Base-by-base conservation (phyloP, 2,113 vertebrate species). In the Dicaeum eximium region DNA sequence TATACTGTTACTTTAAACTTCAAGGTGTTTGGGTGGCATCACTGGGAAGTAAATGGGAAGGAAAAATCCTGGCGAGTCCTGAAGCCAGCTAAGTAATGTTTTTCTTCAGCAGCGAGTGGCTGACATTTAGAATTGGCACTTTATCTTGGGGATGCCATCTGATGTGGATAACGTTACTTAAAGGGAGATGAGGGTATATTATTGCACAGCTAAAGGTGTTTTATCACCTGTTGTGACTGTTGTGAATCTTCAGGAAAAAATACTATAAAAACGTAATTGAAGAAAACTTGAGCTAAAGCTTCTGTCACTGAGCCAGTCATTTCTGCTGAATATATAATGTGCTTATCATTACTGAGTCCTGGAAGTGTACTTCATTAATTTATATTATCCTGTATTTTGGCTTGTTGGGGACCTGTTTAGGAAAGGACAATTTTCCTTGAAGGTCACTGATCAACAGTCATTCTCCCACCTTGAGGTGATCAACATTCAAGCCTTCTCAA, bases 391-490 rank as follows among this genome's bases (percentile, higher is more conserved):
- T 94, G 3, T 67, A 27, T 96, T 91, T 92, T 86, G 82, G 9
- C 35, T 78, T 86, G 15, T 2, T 70, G 67, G 93, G 64, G 6
- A 62, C 35, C 74, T 81, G 16, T 94, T 78, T 80, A 99, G 99
- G 98, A 98, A 89, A 88, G 99, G 98, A 37, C 98, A 98, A 44
- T 99, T 99, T 95, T 96, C 95, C 57, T 62, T 99, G 96, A 98
- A 98, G 73, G 97, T 98, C 33, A 97, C 98, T 5, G 97, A 99
- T 96, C 98, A 98, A 7, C 97, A 98, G 44, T 96, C 98, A 45
- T 97, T 98, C 92, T 99, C 99, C 50, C 96, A 97, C 54, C 95
- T 98, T 4, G 96, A 98, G 81, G 95, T 97, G 5, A 91, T 99
- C 97, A 96, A 96, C 47, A 51, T 99, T 77, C 98, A 98, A 86